Base-by-base conservation (phyloP, 2,113 vertebrate species). In the Pelusios castaneus region DNA sequence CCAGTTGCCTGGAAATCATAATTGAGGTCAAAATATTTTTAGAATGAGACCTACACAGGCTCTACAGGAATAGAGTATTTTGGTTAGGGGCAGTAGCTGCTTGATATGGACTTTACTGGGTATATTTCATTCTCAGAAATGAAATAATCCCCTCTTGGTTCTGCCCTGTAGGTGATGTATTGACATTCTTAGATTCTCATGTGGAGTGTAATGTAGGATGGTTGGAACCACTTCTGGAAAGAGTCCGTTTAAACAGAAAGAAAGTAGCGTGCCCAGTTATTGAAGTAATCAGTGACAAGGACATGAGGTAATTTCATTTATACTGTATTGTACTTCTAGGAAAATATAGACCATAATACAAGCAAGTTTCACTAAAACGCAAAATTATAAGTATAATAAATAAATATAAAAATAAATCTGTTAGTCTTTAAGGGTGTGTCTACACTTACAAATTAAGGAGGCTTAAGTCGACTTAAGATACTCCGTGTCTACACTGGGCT, bases 131-230 rank as follows among this genome's bases (percentile, higher is more conserved):
- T 43, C 73, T 76, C 41, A 76, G 21, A 76, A 76, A 45, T 38
- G 43, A 81, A 83, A 45, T 82, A 47, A 81, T 47, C 38, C 25
- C 11, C 29, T 58, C 1, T 10, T 58, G n/a, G 38, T 91, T 94
- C 54, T 43, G 89, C 41, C 88, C 84, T 27, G 2, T 94, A 99
- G 99, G 99, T 1, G 95, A 99, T 2, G 98, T 99, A 9, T 97
- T 99, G 92, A 99, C 99, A 0, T 99, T 99, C 97, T 98, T 99
- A 52, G 99, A 99, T 97, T 99, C 99, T 0, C 99, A 99, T 1
- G 94, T 99, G 83, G 99, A 99, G 95, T 99, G 99, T 92, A 99
- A 99, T 1, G 98, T 99, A 89, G 99, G 99, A 12, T 99, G 99
- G 99, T 96, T 99, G 97, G 99, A 99, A 97, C 99, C 99, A 0